A percentile compares a stretch with the other conserved stretches of the same genome.
These are phyloP conservation scores for Tetragnatha versicolor DNA, from an alignment of 1,140 invertebrate species.

Conservation along the genomic window DNA sequence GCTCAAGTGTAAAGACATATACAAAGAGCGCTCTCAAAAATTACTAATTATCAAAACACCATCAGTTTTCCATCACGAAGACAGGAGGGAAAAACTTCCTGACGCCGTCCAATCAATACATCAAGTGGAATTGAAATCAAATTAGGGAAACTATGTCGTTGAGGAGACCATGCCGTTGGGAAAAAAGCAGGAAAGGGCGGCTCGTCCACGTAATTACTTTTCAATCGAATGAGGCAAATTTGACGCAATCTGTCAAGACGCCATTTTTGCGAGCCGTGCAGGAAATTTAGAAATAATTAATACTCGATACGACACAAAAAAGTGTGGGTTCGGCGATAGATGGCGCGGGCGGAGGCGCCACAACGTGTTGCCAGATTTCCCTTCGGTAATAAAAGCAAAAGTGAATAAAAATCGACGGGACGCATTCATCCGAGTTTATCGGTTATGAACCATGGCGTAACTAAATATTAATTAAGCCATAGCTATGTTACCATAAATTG, in stretches of 20 bases:
- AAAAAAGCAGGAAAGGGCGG: too few species aligned
- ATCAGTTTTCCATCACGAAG: conserved; percentile 40
- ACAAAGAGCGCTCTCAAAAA: conserved; percentile 12
- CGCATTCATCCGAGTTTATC: conserved; percentile 49
- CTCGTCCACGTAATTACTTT: conserved; percentile 56
- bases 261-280: conserved; percentile 38
- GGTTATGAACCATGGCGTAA: conserved; percentile 51
- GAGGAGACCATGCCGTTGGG: conserved; percentile 13
- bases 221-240: conserved; percentile 51
- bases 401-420: conserved; percentile 22
- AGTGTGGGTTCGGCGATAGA: conserved; percentile 29
- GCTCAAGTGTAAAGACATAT: neutral
- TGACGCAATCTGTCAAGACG: conserved; percentile 54
- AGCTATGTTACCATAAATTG: conserved; percentile 52
- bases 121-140: conserved; percentile 55
- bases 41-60: conserved; percentile 49
- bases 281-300: conserved; percentile 56
- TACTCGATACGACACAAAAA: conserved; percentile 30
- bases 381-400: conserved; percentile 18
- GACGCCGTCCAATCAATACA: conserved; percentile 47
- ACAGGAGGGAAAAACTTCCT: conserved; percentile 1
- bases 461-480: conserved; percentile 55
- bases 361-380: conserved; percentile 49
- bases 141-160: conserved; percentile 46
- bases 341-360: conserved; percentile 19